These are phyloP conservation scores for Beris chalybata DNA, from an alignment of 2,888 invertebrate genomes.

Conservation along the genomic window DNA sequence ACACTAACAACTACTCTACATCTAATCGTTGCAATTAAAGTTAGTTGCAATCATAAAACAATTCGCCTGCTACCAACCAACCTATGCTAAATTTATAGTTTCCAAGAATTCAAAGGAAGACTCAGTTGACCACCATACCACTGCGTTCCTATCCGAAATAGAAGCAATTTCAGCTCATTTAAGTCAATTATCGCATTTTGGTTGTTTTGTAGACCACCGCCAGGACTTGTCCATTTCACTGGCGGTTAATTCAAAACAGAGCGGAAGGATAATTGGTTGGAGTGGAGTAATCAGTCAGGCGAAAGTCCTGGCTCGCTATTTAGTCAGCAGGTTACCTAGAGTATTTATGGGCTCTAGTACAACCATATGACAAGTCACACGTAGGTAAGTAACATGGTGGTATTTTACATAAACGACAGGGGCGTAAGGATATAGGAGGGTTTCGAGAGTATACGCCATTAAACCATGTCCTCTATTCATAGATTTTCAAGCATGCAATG, in stretches of 20 bases:
- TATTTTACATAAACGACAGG: too few relatives aligned
- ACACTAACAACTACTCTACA: neutral
- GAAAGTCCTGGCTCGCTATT: neutral
- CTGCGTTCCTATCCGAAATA: neutral
- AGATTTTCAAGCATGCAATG: too few relatives aligned
- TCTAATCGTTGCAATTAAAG: slow-evolving; percentile 24
- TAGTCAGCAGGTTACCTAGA: too few relatives aligned
- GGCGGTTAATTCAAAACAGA: slow-evolving; percentile 1
- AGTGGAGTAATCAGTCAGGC: slow-evolving; percentile 20
- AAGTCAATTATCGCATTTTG: slow-evolving; percentile 24
- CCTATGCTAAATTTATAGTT: too few relatives aligned
- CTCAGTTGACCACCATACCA: neutral
- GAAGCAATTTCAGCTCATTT: slow-evolving; percentile 26
- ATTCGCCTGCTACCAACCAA: neutral
- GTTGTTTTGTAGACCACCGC: neutral
- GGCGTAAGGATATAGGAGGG: too few relatives aligned
- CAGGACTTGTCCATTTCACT: neutral
- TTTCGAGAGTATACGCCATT: too few relatives aligned
- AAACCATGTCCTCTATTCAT: too few relatives aligned
- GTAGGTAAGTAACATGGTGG: too few relatives aligned
- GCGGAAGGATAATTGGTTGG: slow-evolving; percentile 1
- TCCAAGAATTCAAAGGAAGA: too few relatives aligned
- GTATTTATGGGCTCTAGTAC: too few relatives aligned
- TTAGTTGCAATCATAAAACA: slow-evolving; percentile 26
- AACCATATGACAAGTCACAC: too few relatives aligned